Evolutionary conservation across 2,797 vertebrate species (phyloP), one percentile per base, ranked within the genome.

Genomic region (Eulemur mongoz): DNA sequence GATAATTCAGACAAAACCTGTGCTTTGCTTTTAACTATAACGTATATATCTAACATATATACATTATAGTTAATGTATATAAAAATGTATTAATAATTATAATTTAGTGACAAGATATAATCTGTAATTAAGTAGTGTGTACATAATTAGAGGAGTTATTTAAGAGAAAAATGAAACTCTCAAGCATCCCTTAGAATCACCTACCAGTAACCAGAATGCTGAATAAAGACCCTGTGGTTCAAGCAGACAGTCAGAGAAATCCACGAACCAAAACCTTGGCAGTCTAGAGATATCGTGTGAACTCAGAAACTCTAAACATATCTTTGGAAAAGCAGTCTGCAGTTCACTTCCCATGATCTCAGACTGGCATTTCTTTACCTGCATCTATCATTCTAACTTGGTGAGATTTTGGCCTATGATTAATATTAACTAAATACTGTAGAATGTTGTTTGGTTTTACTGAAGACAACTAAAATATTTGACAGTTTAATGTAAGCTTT

Each of bases 241-340:
- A 94, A 82, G 17, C 27, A 86, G 63, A 83, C 76, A n/a, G 43
- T 85, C n/a, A 89, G 75, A 89, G 61, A 95, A 91, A 81, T n/a
- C 52, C 7, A 15, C 32, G 61, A 43, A 52, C 30, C 27, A 52
- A 89, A 73, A 63, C 8, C n/a, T 85, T 70, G 27, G 10, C 70
- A 61, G 54, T 90, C 38, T 65, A 50, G 38, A 63, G 54, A 72
- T 54, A 65, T 0, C 2, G 0, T 52, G 9, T 70, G n/a, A 43
- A 90, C 12, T 82, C 38, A 91, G 38, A 79, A 82, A 81, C 30
- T 22, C 15, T 59, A 82, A 79, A 57, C 30, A 35, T 27, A 4
- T 57, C 35, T 88, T 95, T 78, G 88, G 50, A 70, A 95, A 87
- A 78, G 45, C 43, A 78, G 59, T 32, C 48, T 69, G 27, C 30